Percentiles rank a stretch among this genome's conserved stretches.
Evolutionary conservation across 2,888 invertebrate genomes (phyloP).

Genomic region (Acrobasis suavella): DNA sequence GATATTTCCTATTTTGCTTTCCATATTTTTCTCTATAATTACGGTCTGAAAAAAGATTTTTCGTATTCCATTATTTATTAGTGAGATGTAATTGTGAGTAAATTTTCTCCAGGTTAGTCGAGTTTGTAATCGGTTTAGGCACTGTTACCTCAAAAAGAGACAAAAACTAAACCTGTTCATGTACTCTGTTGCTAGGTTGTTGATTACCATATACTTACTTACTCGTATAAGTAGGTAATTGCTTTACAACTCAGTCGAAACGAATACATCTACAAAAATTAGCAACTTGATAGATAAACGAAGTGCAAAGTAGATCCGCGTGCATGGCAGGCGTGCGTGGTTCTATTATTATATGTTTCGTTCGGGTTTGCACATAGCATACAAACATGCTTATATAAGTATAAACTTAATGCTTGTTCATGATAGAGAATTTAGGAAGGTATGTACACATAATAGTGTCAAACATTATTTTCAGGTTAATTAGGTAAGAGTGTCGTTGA

Average conservation of each 20-base stretch:
- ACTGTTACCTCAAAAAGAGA: constrained; percentile 23
- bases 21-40: no score
- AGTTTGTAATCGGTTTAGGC: not conserved
- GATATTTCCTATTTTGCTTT: no score
- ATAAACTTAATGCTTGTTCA: no score
- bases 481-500: no score
- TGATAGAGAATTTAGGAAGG: no score
- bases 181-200: constrained; percentile 8
- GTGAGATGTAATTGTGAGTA: no score
- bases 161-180: constrained; percentile 10
- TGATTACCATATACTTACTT: constrained; percentile 3
- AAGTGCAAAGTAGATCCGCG: not conserved
- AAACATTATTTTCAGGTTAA: no score
- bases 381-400: no score
- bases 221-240: not conserved
- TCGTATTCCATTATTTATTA: no score
- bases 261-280: constrained; percentile 13
- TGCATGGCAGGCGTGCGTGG: not conserved
- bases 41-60: no score
- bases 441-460: no score
- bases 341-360: not conserved
- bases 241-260: constrained; percentile 1
- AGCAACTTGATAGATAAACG: not conserved
- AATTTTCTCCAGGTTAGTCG: not conserved
- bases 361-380: no score